Conservation (phyloP, 2,888 invertebrate genomes). For the Drosophila ezoana region DNA sequence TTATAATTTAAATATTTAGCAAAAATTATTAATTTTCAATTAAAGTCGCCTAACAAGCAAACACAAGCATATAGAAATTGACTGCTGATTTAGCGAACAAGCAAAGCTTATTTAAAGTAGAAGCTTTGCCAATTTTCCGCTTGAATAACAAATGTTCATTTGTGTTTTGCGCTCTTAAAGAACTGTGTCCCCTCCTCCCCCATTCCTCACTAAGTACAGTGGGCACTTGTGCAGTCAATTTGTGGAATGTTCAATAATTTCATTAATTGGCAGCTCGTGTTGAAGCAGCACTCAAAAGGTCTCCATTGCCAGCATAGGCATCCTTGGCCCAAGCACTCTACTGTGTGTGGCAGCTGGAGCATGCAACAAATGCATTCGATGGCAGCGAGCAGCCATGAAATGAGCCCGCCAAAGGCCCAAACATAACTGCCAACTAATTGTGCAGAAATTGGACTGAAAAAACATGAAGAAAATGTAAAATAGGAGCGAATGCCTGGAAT, state of each 20-base stretch:
- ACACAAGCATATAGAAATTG: too few relatives aligned
- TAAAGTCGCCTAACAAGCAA: too few relatives aligned
- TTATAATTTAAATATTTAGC: too few relatives aligned
- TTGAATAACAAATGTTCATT: slow-evolving; percentile 11
- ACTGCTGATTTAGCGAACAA: too few relatives aligned
- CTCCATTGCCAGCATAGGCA: slow-evolving; percentile 20
- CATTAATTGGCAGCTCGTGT: slow-evolving; percentile 77
- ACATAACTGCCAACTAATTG: slow-evolving; percentile 63
- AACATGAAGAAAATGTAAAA: background rate
- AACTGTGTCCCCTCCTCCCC: background rate
- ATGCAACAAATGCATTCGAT: slow-evolving; percentile 42
- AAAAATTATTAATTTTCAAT: too few relatives aligned
- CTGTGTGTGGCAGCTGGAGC: slow-evolving; percentile 9
- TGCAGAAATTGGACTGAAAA: slow-evolving; percentile 65
- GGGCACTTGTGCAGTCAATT: slow-evolving; percentile 49
- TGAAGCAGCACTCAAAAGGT: slow-evolving; percentile 56
- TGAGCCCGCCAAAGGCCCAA: slow-evolving; percentile 24
- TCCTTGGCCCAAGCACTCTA: slow-evolving; percentile 27
- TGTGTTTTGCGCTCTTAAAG: slow-evolving; percentile 2
- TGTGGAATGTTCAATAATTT: slow-evolving; percentile 55
- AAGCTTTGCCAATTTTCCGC: background rate
- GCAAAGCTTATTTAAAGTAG: too few relatives aligned
- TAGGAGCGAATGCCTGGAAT: slow-evolving; percentile 21
- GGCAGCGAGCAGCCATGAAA: slow-evolving; percentile 15
- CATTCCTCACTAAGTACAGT: slow-evolving; percentile 4